phyloP scores from a whole-genome alignment of 1,140 invertebrate genomes.

The Episyrphus balteatus region DNA sequence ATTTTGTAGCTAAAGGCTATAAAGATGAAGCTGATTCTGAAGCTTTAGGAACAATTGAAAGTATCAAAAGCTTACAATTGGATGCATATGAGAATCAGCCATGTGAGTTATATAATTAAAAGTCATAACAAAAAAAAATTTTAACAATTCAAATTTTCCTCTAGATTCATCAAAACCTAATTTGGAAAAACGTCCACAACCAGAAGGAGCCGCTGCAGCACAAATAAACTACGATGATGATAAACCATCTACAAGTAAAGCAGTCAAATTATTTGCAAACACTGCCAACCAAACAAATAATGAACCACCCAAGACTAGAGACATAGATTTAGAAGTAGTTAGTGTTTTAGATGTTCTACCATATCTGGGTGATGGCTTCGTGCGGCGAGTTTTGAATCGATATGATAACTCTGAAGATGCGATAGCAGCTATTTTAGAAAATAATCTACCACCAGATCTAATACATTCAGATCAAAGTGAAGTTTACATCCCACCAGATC shows the following conservation, averaged over 20 bases:
- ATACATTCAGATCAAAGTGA: conserved; percentile 35
- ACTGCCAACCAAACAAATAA: conserved; percentile 2
- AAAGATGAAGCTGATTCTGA: conserved; percentile 16
- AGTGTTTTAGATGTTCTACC: conserved; percentile 56
- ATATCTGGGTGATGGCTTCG: conserved; percentile 61
- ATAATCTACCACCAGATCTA: conserved; percentile 48
- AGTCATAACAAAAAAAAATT: no score
- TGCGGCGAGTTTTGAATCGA: conserved; percentile 59
- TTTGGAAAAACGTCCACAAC: neutral
- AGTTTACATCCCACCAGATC: conserved; percentile 42
- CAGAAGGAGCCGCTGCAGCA: neutral
- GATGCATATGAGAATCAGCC: no score
- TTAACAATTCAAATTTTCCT: no score
- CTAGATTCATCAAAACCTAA: no score
- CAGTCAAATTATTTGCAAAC: neutral
- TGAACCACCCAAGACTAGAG: conserved; percentile 11
- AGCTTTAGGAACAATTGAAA: conserved; percentile 13
- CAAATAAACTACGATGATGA: neutral
- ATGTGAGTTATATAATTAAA: no score
- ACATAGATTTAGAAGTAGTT: conserved; percentile 25
- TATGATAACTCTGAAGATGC: conserved; percentile 63
- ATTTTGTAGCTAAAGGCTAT: conserved; percentile 32
- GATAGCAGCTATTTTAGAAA: conserved; percentile 70
- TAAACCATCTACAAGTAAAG: no score
- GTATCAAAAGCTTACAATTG: conserved; percentile 1